phyloP scores from a whole-genome alignment of 1,140 invertebrate species.

The Sitophilus oryzae region DNA sequence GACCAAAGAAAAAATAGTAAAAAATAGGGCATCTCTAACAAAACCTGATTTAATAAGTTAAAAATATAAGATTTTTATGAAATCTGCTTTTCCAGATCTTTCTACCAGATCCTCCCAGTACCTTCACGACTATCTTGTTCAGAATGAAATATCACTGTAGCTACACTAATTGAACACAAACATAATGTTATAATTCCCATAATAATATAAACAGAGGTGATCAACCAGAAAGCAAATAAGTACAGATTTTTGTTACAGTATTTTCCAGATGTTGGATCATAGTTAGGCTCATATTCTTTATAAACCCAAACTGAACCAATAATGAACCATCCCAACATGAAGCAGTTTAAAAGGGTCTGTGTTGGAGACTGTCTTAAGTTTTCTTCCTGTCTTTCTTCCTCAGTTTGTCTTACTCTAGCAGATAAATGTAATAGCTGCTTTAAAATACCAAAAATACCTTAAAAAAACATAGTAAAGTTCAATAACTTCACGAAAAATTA shows the following conservation, averaged over 20 bases:
- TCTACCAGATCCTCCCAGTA: neutral
- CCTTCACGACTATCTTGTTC: conserved; percentile 9
- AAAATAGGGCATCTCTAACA: neutral
- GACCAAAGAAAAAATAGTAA: no score
- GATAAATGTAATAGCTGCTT: conserved; percentile 58
- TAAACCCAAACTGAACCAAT: conserved; percentile 63
- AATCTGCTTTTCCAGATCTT: no score
- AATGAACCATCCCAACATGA: conserved; percentile 62
- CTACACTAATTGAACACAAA: conserved; percentile 53
- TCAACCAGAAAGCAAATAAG: conserved; percentile 63
- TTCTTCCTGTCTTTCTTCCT: conserved; percentile 51
- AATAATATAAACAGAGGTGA: conserved; percentile 56
- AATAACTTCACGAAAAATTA: neutral
- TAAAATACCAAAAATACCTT: conserved; percentile 54
- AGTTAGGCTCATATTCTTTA: conserved; percentile 58
- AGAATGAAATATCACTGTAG: conserved; percentile 47
- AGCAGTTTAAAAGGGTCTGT: conserved; percentile 58
- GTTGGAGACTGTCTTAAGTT: conserved; percentile 52
- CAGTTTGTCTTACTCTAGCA: conserved; percentile 47
- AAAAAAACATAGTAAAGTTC: conserved; percentile 17
- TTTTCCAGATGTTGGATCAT: conserved; percentile 46
- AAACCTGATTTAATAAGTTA: neutral
- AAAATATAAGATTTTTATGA: no score
- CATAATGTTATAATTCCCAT: conserved; percentile 50
- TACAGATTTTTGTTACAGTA: conserved; percentile 63